Base-by-base conservation (phyloP, 2,888 invertebrate genomes). In the Theretra japonica region DNA sequence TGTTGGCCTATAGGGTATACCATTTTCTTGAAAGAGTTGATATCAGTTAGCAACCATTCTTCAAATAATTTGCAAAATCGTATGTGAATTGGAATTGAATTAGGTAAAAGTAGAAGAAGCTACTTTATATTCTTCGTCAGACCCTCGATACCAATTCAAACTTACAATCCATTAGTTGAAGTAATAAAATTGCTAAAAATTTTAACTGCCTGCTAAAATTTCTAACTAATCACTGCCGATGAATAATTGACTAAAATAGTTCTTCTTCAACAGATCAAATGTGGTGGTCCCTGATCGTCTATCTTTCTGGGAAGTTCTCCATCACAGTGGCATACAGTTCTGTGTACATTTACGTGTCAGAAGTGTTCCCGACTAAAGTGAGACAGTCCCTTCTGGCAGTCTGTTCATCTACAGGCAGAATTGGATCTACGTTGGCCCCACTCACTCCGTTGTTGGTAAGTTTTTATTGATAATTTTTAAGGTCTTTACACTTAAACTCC, bases 341-440 rank as follows among this genome's bases (percentile, higher is more conserved):
- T 0, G 92, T 96, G 25, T 96, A 96, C 82, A 95, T 96, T 70
- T 95, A 96, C 82, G 96, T 96, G 1, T 95, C 96, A 23, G 96
- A 96, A 86, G 95, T 96, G 77, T 96, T 96, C 82, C 96, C 96
- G 0, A 96, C 96, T 0, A 95, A 93, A 41, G 91, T 96, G 50
- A 88, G 96, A 60, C 96, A 96, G 80, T 96, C 96, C 0, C 82
- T 96, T 65, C 89, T 96, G 78, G 96, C 96, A 0, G 90, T 95
- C 2, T 96, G 96, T 82, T 96, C 96, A 0, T 96, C 96, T 80
- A 90, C 96, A 53, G 96, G 96, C 23, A 92, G 96, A 75, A 90
- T 96, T 65, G 96, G 96, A 0, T 96, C 96, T 2, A 96, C 96
- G 72, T 84, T 96, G 60, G 96, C 96, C 2, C 96, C 96, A 11